Conservation (phyloP, 2,113 vertebrate genomes). For the Amphilophus citrinellus region DNA sequence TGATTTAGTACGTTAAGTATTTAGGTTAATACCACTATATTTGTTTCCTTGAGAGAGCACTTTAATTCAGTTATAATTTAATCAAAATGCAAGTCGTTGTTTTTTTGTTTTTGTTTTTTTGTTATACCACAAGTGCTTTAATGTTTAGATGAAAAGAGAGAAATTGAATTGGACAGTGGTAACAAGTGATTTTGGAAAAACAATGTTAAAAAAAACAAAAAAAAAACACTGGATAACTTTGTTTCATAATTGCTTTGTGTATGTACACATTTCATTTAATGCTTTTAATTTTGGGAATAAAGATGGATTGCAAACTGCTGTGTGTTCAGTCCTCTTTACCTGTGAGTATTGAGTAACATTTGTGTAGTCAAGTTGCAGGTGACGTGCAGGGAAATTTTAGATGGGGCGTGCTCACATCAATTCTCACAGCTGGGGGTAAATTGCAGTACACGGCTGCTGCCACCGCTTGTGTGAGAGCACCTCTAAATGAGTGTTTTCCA, state of each 20-base stretch:
- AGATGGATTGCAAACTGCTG: conserved; percentile 45
- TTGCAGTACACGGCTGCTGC: not conserved
- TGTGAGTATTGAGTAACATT: not conserved
- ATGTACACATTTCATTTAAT: conserved; percentile 50
- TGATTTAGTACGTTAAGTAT: conserved; percentile 25
- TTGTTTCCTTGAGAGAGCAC: conserved; percentile 60
- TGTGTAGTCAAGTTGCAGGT: not conserved
- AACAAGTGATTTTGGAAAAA: not conserved
- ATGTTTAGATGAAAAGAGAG: conserved; percentile 34
- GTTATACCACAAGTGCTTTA: conserved; percentile 79
- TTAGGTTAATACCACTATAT: conserved; percentile 38
- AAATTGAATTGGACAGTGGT: not conserved
- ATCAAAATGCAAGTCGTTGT: conserved; percentile 52
- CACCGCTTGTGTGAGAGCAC: not conserved
- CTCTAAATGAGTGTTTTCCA: not conserved
- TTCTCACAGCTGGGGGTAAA: not conserved
- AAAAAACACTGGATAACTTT: not conserved
- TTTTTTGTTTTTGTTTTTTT: not conserved
- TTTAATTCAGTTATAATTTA: conserved; percentile 56
- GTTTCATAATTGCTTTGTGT: conserved; percentile 49
- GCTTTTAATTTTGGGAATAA: conserved; percentile 72
- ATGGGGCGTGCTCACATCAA: not conserved
- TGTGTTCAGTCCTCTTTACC: not conserved
- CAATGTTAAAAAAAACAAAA: not conserved
- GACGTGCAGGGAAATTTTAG: too few species aligned